These are phyloP conservation scores for Syngnathus floridae DNA, from an alignment of 2,113 vertebrate species.

Conservation along the genomic window DNA sequence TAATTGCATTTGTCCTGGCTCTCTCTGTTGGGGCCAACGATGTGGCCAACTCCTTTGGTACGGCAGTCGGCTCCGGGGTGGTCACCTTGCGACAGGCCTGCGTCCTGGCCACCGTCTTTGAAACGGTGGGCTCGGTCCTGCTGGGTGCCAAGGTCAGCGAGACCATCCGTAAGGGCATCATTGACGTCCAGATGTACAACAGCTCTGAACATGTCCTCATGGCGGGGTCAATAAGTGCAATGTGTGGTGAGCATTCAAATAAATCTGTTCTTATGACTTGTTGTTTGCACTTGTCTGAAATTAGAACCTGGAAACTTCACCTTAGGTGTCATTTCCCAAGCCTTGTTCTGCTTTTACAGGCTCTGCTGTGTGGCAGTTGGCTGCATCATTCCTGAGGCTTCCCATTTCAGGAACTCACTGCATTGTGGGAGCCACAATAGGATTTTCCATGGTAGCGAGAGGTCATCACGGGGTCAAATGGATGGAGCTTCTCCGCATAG, in stretches of 20 bases:
- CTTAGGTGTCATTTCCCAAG: background rate
- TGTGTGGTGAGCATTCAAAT: conserved; percentile 79
- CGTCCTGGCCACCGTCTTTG: conserved; percentile 86
- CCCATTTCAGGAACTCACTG: conserved; percentile 97
- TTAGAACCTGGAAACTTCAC: background rate
- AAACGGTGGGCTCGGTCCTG: conserved; percentile 85
- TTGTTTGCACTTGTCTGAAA: background rate
- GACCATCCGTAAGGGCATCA: conserved; percentile 87
- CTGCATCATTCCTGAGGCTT: conserved; percentile 90
- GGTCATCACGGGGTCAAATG: conserved; percentile 85
- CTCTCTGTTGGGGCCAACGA: conserved; percentile 96
- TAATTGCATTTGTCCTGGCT: conserved; percentile 90
- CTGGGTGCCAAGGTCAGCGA: conserved; percentile 94
- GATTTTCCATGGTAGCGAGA: conserved; percentile 86
- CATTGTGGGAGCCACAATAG: conserved; percentile 93
- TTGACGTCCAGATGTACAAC: conserved; percentile 84
- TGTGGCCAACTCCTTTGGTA: conserved; percentile 95
- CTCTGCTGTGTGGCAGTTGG: conserved; percentile 92
- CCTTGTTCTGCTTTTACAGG: conserved; percentile 65
- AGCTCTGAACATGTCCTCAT: conserved; percentile 72
- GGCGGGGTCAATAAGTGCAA: conserved; percentile 78
- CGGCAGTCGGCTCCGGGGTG: conserved; percentile 89
- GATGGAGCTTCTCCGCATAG: conserved; percentile 88
- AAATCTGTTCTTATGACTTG: background rate
- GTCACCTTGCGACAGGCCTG: conserved; percentile 90